These are phyloP conservation scores for Dasysyrphus tricinctus DNA, from an alignment of 2,888 invertebrate species.

Conservation along the genomic window DNA sequence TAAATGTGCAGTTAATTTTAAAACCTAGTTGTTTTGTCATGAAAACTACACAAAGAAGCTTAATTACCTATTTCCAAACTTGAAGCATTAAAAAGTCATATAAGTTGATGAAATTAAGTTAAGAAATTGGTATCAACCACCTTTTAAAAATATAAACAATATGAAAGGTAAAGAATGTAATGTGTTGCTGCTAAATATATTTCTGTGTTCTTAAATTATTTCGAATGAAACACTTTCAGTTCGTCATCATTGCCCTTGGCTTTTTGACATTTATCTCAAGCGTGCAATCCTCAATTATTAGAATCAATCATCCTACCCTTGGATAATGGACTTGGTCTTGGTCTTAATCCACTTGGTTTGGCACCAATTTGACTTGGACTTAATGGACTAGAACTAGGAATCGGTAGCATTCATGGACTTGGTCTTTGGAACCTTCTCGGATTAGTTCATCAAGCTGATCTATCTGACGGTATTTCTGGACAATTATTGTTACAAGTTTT, in stretches of 20 bases:
- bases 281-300: conserved; percentile 79
- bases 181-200: too few species aligned
- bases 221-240: conserved; percentile 74
- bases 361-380: conserved; percentile 55
- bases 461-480: conserved; percentile 12
- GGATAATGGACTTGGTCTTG: conserved; percentile 77
- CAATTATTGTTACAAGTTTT: conserved; percentile 62
- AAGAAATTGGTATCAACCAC: too few species aligned
- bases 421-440: not conserved
- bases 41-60: too few species aligned
- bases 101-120: too few species aligned
- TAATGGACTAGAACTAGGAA: conserved; percentile 72
- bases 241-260: conserved; percentile 78
- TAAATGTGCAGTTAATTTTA: too few species aligned
- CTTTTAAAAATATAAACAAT: too few species aligned
- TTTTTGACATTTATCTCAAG: conserved; percentile 81
- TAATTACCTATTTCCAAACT: too few species aligned
- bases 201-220: not conserved
- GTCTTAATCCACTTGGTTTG: conserved; percentile 20
- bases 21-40: too few species aligned
- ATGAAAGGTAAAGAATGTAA: too few species aligned
- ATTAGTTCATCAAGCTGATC: conserved; percentile 7
- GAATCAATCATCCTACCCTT: conserved; percentile 74
- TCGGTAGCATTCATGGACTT: conserved; percentile 32
- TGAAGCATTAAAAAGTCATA: too few species aligned